Percentiles rank a stretch among this genome's conserved stretches.
Evolutionary conservation across 2,113 vertebrate species (phyloP).

Genomic region (Proteles cristata): DNA sequence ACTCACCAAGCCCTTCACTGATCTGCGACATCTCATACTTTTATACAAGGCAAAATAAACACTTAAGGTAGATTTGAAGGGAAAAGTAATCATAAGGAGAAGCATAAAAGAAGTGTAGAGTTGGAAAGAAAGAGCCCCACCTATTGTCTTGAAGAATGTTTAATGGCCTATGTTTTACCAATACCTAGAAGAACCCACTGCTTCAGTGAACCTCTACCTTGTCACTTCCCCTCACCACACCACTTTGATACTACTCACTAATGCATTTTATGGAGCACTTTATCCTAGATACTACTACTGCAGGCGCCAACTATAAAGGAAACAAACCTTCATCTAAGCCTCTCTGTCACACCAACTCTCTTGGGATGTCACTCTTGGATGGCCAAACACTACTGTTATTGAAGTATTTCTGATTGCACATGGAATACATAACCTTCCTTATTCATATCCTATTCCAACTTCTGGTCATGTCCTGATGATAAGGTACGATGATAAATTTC

Average conservation of each 20-base stretch:
- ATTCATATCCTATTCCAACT: slow-evolving; percentile 9
- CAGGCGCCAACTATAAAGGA: not conserved
- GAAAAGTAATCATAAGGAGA: not conserved
- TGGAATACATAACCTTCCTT: not conserved
- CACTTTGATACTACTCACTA: not conserved
- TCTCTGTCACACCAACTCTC: not conserved
- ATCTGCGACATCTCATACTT: not conserved
- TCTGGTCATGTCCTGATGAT: not conserved
- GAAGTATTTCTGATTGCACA: not conserved
- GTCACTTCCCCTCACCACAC: not conserved
- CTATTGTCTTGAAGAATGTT: not conserved
- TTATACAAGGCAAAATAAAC: not conserved
- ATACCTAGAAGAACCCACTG: not conserved
- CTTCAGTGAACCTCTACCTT: not conserved
- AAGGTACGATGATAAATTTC: not conserved
- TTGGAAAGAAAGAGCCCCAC: not conserved
- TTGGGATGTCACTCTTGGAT: not conserved
- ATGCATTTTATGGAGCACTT: not conserved
- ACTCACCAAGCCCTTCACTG: not conserved
- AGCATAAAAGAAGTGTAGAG: not conserved
- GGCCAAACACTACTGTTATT: not conserved
- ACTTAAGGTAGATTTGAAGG: not conserved
- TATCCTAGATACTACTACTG: not conserved
- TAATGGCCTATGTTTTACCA: not conserved
- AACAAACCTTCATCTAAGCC: not conserved